Conservation (phyloP, 2,113 vertebrate genomes). For the Equus quagga region DNA sequence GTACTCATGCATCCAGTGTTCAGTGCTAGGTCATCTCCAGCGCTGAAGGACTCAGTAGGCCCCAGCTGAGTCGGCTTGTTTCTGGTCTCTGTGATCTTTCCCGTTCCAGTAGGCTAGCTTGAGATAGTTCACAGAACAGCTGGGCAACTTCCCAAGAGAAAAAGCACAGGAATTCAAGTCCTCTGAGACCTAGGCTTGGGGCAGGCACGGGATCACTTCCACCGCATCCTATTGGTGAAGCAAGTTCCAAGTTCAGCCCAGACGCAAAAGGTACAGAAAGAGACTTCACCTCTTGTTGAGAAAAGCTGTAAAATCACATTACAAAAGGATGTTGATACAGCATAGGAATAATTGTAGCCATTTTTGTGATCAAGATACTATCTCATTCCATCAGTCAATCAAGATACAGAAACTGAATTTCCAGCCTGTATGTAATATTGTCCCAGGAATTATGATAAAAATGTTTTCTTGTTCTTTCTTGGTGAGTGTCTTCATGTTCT, state of each 20-base stretch:
- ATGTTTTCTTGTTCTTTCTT: neutral
- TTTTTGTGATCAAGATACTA: neutral
- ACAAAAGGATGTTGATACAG: neutral
- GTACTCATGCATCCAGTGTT: too few species aligned
- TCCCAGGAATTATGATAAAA: slow-evolving; percentile 8
- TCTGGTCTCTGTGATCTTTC: neutral
- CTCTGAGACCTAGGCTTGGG: neutral
- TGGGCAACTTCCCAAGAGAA: neutral
- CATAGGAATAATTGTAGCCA: neutral
- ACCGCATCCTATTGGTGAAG: neutral
- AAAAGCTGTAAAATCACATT: neutral
- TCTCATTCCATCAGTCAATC: neutral
- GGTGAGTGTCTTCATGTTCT: neutral
- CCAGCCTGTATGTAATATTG: neutral
- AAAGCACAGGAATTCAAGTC: neutral
- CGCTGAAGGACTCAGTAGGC: neutral
- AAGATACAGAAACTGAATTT: neutral
- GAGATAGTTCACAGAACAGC: neutral
- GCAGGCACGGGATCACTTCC: neutral
- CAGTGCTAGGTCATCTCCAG: neutral
- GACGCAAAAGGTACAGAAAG: neutral
- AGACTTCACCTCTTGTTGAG: neutral
- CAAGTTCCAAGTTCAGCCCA: neutral
- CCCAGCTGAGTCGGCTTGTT: neutral
- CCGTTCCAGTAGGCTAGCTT: neutral